These are phyloP conservation scores for Artemia franciscana DNA, from an alignment of 1,140 invertebrate species.

Conservation along the genomic window DNA sequence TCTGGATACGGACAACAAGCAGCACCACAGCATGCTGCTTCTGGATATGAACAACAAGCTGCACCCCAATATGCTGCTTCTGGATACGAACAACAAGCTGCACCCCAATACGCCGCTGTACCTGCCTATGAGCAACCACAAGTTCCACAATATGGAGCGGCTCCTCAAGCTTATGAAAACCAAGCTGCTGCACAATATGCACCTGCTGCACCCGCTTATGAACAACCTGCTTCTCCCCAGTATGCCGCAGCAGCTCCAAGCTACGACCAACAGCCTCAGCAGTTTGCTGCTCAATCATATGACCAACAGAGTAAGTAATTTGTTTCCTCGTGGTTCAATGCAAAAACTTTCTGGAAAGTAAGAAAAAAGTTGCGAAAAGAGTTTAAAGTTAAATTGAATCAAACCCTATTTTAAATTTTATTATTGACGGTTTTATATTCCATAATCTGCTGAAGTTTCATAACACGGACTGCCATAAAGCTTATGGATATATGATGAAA, in stretches of 20 bases:
- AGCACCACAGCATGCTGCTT: neutral
- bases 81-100: conserved; percentile 2
- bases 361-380: too few relatives aligned
- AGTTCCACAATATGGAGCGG: conserved; percentile 7
- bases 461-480: too few relatives aligned
- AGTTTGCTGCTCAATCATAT: neutral
- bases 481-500: too few relatives aligned
- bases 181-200: conserved; percentile 6
- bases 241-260: neutral
- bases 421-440: too few relatives aligned
- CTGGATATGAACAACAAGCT: neutral
- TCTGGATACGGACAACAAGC: neutral
- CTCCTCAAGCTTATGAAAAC: conserved; percentile 5
- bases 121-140: conserved; percentile 7
- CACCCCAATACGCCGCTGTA: conserved; percentile 3
- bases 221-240: conserved; percentile 4
- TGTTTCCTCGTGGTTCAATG: too few relatives aligned
- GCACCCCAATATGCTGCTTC: conserved; percentile 3
- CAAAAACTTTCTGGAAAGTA: too few relatives aligned
- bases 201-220: conserved; percentile 10
- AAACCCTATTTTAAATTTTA: too few relatives aligned
- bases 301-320: too few relatives aligned
- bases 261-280: conserved; percentile 4
- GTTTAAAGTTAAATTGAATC: too few relatives aligned
- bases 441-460: too few relatives aligned